Percentiles rank a stretch among this genome's conserved stretches.
Evolutionary conservation across 1,140 invertebrate genomes (phyloP).

Genomic region (Monomorium pharaonis): DNA sequence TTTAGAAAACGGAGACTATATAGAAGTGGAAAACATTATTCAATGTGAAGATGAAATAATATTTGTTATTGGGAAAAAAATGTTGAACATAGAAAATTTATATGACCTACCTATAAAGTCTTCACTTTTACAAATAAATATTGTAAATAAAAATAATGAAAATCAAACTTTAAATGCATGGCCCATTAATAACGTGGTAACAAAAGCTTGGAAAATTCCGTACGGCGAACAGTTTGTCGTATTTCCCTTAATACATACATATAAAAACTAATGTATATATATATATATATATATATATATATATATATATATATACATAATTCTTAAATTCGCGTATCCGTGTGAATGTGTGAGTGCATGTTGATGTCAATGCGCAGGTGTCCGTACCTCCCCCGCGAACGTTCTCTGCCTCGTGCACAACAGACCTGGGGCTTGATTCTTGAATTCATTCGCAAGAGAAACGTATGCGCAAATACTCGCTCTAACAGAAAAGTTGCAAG

Average conservation of each 20-base stretch:
- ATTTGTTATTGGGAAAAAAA: neutral
- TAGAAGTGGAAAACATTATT: conserved; percentile 14
- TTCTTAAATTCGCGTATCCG: no score
- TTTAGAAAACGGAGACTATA: neutral
- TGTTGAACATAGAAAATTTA: neutral
- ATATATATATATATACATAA: neutral
- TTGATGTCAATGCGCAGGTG: no score
- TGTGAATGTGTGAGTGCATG: no score
- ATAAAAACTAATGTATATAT: no score
- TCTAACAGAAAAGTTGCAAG: no score
- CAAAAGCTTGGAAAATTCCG: neutral
- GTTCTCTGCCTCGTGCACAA: no score
- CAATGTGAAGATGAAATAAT: neutral
- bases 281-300: neutral
- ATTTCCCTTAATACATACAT: neutral
- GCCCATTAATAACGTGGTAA: neutral
- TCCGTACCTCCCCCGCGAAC: no score
- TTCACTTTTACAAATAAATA: conserved; percentile 11
- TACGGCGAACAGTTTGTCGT: neutral
- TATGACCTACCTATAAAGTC: neutral
- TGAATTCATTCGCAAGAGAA: no score
- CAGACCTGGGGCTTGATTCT: no score
- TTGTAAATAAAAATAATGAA: neutral
- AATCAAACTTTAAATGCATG: neutral
- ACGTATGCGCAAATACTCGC: no score